These are phyloP conservation scores for Andrena bucephala DNA, from an alignment of 2,888 invertebrate genomes.

Conservation along the genomic window DNA sequence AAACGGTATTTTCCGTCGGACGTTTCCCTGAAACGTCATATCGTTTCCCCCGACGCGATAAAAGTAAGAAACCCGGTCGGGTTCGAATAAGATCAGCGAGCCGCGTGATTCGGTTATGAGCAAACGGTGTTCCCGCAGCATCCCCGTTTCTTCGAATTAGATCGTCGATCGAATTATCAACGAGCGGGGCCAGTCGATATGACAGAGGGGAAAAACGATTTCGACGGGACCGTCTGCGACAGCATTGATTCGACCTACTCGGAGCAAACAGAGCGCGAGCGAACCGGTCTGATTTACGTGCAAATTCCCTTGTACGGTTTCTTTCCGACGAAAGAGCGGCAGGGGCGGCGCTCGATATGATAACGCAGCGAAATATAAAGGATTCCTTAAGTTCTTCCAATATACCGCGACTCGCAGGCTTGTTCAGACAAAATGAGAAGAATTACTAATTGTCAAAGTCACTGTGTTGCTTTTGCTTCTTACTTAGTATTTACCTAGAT, in stretches of 20 bases:
- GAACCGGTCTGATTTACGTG: conserved; percentile 38
- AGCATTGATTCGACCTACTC: conserved; percentile 38
- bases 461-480: too few relatives aligned
- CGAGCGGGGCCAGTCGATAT: conserved; percentile 26
- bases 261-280: conserved; percentile 25
- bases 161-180: conserved; percentile 65
- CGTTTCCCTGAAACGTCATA: conserved; percentile 24
- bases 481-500: too few relatives aligned
- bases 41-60: conserved; percentile 23
- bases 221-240: conserved; percentile 17
- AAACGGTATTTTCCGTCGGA: not conserved
- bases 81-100: conserved; percentile 62
- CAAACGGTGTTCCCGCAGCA: conserved; percentile 51
- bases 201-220: conserved; percentile 20
- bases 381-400: too few relatives aligned
- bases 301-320: conserved; percentile 4
- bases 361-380: not conserved
- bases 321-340: not conserved
- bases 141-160: conserved; percentile 60
- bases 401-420: too few relatives aligned
- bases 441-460: too few relatives aligned
- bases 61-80: conserved; percentile 28
- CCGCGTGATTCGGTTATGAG: conserved; percentile 67
- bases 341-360: not conserved
- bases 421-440: too few relatives aligned